Evolutionary conservation across 2,888 invertebrate genomes (phyloP), one percentile per base, ranked within the genome.

Genomic region (Philaethria dido): DNA sequence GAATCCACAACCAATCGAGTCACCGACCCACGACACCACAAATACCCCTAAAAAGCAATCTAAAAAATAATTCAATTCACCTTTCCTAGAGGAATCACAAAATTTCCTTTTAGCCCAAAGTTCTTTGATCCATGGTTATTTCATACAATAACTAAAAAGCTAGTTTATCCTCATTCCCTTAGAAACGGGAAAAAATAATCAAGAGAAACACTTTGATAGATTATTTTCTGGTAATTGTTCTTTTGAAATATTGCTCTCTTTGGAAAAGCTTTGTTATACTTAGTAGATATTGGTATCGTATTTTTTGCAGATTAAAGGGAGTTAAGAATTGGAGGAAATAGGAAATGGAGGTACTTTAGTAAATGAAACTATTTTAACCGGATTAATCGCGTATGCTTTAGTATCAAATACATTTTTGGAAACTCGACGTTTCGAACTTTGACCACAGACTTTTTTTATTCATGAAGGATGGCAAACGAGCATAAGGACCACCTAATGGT

Each of bases 211-310:
- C n/a, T 57, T 39, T 57, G 22, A 42, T 57, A 57, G 39, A 39
- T 57, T 57, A 57, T 57, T 57, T 6, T 9, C 5, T 22, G 22
- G 39, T 39, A 57, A 57, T 57, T 57, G 22, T 57, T 42, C 39
- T 42, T 57, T 57, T 22, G 50, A 39, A 42, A 57, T 57, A 57
- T 57, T 42, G 20, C 22, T 57, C 22, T 42, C 22, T 57, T 20
- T 20, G 36, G 20, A n/a, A 39, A 55, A 39, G 39, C 20, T 55
- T 42, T 36, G 20, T n/a, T n/a, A 36, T 20, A 39, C 20, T 39
- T n/a, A n/a, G n/a, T n/a, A 16, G 20, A 39, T 36, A 39, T 20
- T 39, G 6, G 39, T 55, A 14, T 55, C 39, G 39, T 55, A 14
- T 55, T 55, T 9, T 20, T 20, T 33, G 36, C 25, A 48, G 48